Evolutionary conservation across 2,888 invertebrate species (phyloP).

Genomic region (Oeneis ivallda): DNA sequence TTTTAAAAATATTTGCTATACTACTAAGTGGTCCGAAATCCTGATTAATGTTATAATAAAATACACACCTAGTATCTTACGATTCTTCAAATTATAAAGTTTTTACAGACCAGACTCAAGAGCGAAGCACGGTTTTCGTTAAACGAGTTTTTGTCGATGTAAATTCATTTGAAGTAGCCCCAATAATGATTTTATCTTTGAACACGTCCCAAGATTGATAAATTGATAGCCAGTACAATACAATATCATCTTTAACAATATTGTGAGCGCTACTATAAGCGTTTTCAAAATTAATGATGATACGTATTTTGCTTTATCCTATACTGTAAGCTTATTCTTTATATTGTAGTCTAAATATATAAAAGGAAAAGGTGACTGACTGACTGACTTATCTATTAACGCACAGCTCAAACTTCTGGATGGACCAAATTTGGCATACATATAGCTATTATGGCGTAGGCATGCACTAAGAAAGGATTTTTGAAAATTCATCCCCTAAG

Average conservation of each 20-base stretch:
- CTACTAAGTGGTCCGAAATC: constrained; percentile 2
- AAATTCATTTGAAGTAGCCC: constrained; percentile 25
- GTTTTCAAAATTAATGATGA: constrained; percentile 22
- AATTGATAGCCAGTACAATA: constrained; percentile 20
- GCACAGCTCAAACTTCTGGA: no score
- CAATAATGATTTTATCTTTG: constrained; percentile 32
- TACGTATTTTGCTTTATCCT: constrained; percentile 11
- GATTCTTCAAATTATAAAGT: constrained; percentile 32
- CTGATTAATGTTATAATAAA: constrained; percentile 35
- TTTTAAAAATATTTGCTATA: neutral
- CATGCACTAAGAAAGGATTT: no score
- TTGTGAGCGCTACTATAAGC: constrained; percentile 25
- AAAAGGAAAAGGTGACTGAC: no score
- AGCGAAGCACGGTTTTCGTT: constrained; percentile 19
- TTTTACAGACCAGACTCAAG: constrained; percentile 14
- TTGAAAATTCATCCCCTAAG: no score
- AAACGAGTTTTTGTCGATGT: constrained; percentile 27
- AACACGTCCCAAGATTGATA: constrained; percentile 26
- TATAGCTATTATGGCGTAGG: no score
- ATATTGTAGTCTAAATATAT: neutral
- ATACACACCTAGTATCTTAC: constrained; percentile 32
- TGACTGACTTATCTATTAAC: no score
- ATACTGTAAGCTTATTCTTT: neutral
- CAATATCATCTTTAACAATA: constrained; percentile 23
- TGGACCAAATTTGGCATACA: no score